Evolutionary conservation across 2,888 invertebrate species (phyloP), one percentile per base, ranked within the genome.

Genomic region (Campoplex capitator): DNA sequence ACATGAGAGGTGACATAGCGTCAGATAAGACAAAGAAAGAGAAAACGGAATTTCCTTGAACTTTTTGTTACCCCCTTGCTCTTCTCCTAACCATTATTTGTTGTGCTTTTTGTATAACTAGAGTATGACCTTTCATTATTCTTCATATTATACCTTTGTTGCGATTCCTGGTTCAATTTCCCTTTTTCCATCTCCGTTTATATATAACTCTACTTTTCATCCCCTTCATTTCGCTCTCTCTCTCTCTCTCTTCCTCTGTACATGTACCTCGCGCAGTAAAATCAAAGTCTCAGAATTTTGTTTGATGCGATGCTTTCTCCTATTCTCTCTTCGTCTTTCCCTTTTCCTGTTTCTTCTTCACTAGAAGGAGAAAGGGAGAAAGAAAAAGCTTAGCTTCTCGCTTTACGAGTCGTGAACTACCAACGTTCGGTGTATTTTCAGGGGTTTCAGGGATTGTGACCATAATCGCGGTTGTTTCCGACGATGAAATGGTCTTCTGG

Each of bases 71-170:
- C 42, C 70, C 56, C 73, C 86, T 85, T 77, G 79, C 42, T 58
- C 71, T 82, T 77, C 85, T 45, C 6, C 11, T 35, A 62, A 80
- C 86, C 79, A 86, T 86, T 80, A 83, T 83, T 88, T 88, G 85
- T 89, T 68, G 67, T 82, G 76, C 71, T 86, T 73, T 85, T 85
- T 86, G 82, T 84, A 79, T 76, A 88, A 88, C 86, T 89, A 89
- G 89, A 89, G 74, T 84, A 90, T 86, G 88, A 88, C 88, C 90
- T 91, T 91, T 91, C 90, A 91, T 91, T 91, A 91, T 92, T 86
- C 84, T 88, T 90, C 85, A 81, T 83, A 86, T 86, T 88, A 88
- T 89, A 86, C 81, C 85, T 92, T 91, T 88, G 89, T 88, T 76
- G 84, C 58, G 79, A 79, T 80, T 87, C 13, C 70, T 84, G 65